Evolutionary conservation across 2,113 vertebrate species (phyloP), one percentile per base, ranked within the genome.

Genomic region (Aptenodytes patagonicus): DNA sequence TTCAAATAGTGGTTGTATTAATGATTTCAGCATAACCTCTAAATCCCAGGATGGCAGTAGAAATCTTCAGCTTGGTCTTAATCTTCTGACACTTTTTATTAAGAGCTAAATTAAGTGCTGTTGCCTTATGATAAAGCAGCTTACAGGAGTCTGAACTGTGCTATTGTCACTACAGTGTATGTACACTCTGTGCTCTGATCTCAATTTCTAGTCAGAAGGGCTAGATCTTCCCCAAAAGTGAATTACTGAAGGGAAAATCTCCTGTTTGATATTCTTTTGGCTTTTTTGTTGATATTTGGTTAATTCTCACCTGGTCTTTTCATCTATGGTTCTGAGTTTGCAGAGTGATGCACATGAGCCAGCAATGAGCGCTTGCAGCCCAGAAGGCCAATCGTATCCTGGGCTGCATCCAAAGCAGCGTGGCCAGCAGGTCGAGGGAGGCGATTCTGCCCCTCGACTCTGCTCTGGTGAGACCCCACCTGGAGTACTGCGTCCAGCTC

Each of bases 21-120:
- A 97, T 97, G 95, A 98, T 95, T 97, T 92, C 95, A 93, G 25
- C 65, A 88, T 90, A 96, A 95, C 96, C 95, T 94, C 93, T 90
- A 95, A 97, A 94, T 97, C 97, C 95, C 97, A 94, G 83, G 94
- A 58, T 82, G 87, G 92, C 91, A 85, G 89, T 96, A 95, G 87
- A 95, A 93, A 97, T 96, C 85, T 96, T 89, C 83, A 75, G 86
- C 80, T 95, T 62, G 85, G 84, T 97, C 85, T 95, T 97, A 97
- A 96, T 96, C 94, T 97, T 87, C 87, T 93, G 92, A 76, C 79
- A 8, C 76, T 61, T 96, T 96, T 95, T 96, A 96, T 97, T 97
- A 97, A 94, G 72, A 90, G 46, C 42, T 87, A 95, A 96, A 96
- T 97, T 96, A 97, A 95, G 66, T 46, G 73, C 96, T 80, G 82